phyloP scores from a whole-genome alignment of 2,888 invertebrate species.

The Carpatolechia fugitivella region DNA sequence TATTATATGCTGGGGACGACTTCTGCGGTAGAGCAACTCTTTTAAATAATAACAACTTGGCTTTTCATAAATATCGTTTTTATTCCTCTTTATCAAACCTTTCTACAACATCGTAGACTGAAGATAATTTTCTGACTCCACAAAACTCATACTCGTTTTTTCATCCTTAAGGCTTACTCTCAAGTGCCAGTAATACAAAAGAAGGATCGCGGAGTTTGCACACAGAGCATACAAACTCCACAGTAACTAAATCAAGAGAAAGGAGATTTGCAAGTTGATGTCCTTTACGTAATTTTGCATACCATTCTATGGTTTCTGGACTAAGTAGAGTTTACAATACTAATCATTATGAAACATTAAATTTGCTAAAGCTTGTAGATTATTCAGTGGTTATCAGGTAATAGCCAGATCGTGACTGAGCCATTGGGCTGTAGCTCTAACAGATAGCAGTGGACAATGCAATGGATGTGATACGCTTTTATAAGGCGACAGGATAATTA shows the following conservation, averaged over 20 bases:
- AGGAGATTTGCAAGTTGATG: slow-evolving; percentile 10
- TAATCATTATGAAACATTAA: background rate
- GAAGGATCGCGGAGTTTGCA: no score
- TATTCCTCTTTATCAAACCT: no score
- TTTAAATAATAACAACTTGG: no score
- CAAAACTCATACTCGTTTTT: no score
- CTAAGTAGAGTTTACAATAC: background rate
- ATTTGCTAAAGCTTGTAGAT: background rate
- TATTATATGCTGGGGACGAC: no score
- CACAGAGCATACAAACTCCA: no score
- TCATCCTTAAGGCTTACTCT: no score
- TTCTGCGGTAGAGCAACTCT: no score
- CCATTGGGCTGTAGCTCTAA: slow-evolving; percentile 8
- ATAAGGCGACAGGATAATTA: background rate
- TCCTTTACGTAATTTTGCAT: background rate
- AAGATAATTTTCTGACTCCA: no score
- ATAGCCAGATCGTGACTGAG: slow-evolving; percentile 19
- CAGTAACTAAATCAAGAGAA: background rate
- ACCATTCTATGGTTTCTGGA: background rate
- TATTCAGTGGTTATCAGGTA: slow-evolving; percentile 3
- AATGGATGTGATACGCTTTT: slow-evolving; percentile 3
- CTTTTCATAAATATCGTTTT: no score
- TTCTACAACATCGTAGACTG: no score
- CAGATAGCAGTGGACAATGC: slow-evolving; percentile 13
- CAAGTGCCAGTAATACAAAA: no score